A percentile compares a stretch with the other conserved stretches of the same genome.
Evolutionary conservation across 2,113 vertebrate genomes (phyloP).

Genomic region (Colius striatus): DNA sequence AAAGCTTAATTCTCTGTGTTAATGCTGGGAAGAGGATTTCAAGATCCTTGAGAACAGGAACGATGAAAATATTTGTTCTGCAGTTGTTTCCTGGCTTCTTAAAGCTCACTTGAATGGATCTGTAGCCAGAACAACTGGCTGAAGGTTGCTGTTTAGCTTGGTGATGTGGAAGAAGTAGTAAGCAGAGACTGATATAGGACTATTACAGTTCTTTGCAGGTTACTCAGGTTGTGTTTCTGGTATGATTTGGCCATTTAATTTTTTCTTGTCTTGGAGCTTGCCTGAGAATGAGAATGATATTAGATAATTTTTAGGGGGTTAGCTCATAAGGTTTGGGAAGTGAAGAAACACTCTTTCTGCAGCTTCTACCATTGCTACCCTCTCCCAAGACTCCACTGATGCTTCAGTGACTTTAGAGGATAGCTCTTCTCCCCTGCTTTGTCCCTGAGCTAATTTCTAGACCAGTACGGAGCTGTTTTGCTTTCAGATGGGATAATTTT

Average conservation of each 20-base stretch:
- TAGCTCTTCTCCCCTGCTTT: neutral
- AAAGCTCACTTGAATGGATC: neutral
- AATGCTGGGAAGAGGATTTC: constrained; percentile 7
- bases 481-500: too few species aligned
- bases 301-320: neutral
- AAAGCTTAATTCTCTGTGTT: neutral
- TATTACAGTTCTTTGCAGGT: neutral
- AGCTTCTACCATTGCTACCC: neutral
- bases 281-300: neutral
- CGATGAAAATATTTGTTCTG: neutral
- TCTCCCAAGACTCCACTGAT: neutral
- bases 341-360: neutral
- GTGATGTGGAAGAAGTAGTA: neutral
- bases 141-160: neutral
- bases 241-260: neutral
- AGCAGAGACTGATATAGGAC: neutral
- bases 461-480: neutral
- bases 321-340: neutral
- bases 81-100: constrained; percentile 9
- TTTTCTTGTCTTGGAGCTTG: neutral
- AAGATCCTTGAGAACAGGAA: neutral
- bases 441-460: neutral
- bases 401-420: neutral
- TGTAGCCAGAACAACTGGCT: neutral
- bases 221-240: neutral